These are phyloP conservation scores for Danionella dracula DNA, from an alignment of 2,797 vertebrate genomes.

Conservation along the genomic window DNA sequence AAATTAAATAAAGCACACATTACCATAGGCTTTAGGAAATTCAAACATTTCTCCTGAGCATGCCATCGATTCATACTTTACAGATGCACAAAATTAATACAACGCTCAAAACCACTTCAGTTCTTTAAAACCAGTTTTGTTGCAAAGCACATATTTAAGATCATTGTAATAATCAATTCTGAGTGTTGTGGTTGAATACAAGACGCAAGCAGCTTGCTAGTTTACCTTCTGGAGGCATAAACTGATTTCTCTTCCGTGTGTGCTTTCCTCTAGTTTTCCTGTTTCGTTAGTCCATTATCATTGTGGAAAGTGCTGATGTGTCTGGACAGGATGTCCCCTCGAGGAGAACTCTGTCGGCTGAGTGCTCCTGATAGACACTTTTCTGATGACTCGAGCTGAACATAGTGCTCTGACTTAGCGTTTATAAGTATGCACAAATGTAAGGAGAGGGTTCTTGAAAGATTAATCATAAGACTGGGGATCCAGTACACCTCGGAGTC, in stretches of 20 bases:
- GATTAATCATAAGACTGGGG: not conserved
- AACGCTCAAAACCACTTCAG: too few species aligned
- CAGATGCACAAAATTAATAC: too few species aligned
- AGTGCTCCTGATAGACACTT: not conserved
- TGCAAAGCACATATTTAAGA: too few species aligned
- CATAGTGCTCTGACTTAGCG: not conserved
- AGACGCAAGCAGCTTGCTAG: not conserved
- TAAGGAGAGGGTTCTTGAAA: not conserved
- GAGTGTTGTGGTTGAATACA: too few species aligned
- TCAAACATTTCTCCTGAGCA: too few species aligned
- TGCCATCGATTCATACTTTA: too few species aligned
- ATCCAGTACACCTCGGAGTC: not conserved
- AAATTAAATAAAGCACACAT: too few species aligned
- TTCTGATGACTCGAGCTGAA: conserved; percentile 11
- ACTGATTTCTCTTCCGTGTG: not conserved
- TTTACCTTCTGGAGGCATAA: not conserved
- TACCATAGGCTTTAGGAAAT: too few species aligned
- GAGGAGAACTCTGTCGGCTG: conserved; percentile 5
- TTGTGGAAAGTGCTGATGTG: conserved; percentile 15
- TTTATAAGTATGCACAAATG: not conserved
- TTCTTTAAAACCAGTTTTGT: too few species aligned
- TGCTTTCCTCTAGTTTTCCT: not conserved
- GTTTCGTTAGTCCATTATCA: not conserved
- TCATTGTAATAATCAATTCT: too few species aligned
- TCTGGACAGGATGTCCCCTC: not conserved